Percentiles rank a stretch among this genome's conserved stretches.
Conservation (phyloP, 2,888 invertebrate species). For the Trachelus troglodyta region DNA sequence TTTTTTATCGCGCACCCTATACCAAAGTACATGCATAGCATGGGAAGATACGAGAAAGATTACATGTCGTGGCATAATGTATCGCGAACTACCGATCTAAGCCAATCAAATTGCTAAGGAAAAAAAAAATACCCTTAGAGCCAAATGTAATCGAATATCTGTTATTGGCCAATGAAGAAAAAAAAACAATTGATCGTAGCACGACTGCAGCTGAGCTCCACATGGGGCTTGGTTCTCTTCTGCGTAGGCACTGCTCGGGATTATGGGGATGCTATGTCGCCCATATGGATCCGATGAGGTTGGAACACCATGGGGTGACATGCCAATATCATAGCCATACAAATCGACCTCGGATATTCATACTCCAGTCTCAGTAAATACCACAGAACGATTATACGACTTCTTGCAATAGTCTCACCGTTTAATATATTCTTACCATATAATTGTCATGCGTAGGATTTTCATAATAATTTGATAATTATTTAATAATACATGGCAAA, state of each 20-base stretch:
- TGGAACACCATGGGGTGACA: slow-evolving; percentile 34
- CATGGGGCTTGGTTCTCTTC: neutral
- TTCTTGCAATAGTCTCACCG: neutral
- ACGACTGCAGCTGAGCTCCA: slow-evolving; percentile 21
- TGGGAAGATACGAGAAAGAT: neutral
- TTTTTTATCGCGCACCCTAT: neutral
- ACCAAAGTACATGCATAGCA: neutral
- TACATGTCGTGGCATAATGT: neutral
- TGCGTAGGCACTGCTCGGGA: slow-evolving; percentile 1
- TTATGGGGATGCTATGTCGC: neutral
- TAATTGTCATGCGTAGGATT: neutral
- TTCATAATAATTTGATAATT: neutral
- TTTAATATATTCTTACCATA: neutral
- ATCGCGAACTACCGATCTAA: slow-evolving; percentile 10
- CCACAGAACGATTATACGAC: slow-evolving; percentile 11
- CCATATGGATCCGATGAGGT: slow-evolving; percentile 15
- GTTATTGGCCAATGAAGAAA: slow-evolving; percentile 11
- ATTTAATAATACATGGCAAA: neutral
- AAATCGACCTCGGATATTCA: slow-evolving; percentile 36
- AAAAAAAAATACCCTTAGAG: neutral
- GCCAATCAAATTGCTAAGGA: slow-evolving; percentile 18
- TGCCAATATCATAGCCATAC: slow-evolving; percentile 40
- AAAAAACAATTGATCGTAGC: slow-evolving; percentile 21
- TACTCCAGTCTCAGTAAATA: slow-evolving; percentile 39
- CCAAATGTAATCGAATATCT: slow-evolving; percentile 24